phyloP scores from a whole-genome alignment of 2,113 vertebrate species.

The Bagarius yarrelli region DNA sequence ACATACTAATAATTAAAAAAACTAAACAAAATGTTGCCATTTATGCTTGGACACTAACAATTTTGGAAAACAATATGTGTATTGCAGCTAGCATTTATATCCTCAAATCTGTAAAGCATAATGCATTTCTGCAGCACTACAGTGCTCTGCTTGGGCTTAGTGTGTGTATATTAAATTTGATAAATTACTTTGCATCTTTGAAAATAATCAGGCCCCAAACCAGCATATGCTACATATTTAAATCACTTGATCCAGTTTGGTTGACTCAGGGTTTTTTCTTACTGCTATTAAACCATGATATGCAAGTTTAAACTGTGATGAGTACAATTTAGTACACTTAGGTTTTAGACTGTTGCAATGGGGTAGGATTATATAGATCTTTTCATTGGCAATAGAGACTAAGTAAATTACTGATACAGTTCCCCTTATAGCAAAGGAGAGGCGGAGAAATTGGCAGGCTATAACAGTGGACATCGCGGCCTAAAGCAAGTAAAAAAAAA shows the following conservation, averaged over 20 bases:
- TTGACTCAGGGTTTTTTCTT: neutral
- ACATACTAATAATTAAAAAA: neutral
- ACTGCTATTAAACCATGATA: neutral
- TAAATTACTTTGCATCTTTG: neutral
- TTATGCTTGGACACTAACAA: neutral
- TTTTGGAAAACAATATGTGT: neutral
- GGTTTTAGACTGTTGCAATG: neutral
- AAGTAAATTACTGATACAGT: conserved; percentile 36
- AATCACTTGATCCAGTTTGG: neutral
- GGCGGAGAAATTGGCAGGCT: conserved; percentile 25
- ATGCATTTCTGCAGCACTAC: neutral
- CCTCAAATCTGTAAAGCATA: neutral
- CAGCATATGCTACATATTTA: neutral
- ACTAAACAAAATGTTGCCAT: neutral
- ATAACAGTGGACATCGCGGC: neutral
- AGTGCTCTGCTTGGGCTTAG: neutral
- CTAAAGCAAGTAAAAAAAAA: too few species aligned
- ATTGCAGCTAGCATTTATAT: neutral
- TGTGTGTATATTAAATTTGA: neutral
- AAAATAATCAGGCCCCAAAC: neutral
- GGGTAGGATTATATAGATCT: neutral
- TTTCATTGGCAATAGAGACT: neutral
- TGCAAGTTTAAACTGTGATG: neutral
- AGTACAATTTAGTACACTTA: neutral
- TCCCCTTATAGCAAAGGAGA: conserved; percentile 32